A percentile compares a stretch with the other conserved stretches of the same genome.
Evolutionary conservation across 2,113 vertebrate genomes (phyloP).

Genomic region (Leptodactylus fuscus): DNA sequence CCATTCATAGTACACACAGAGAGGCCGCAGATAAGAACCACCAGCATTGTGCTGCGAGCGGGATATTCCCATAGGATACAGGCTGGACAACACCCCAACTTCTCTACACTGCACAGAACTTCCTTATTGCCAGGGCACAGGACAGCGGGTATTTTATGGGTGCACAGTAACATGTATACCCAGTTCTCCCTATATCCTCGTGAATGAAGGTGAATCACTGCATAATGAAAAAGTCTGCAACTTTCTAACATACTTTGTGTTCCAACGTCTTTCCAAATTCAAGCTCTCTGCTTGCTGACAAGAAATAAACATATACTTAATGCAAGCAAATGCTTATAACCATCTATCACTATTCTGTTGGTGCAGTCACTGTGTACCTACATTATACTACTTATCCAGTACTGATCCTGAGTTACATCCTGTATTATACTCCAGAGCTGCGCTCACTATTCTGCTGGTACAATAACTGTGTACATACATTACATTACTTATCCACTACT

Average conservation of each 20-base stretch:
- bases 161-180: neutral
- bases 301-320: neutral
- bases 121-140: neutral
- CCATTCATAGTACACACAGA: constrained; percentile 15
- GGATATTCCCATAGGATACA: neutral
- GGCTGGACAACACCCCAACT: neutral
- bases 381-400: too few species aligned
- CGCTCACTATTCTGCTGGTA: too few species aligned
- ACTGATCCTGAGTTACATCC: too few species aligned
- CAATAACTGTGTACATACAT: too few species aligned
- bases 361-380: too few species aligned
- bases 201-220: neutral
- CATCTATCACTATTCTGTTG: too few species aligned
- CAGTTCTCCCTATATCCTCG: neutral
- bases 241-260: neutral
- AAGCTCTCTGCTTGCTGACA: neutral
- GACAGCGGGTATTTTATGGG: too few species aligned
- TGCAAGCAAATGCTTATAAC: too few species aligned
- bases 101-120: neutral
- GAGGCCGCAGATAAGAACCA: constrained; percentile 12
- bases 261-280: neutral
- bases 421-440: too few species aligned
- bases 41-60: constrained; percentile 1
- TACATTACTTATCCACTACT: too few species aligned
- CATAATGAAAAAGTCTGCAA: too few species aligned